A percentile compares a stretch with the other conserved stretches of the same genome.
Evolutionary conservation across 2,797 vertebrate genomes (phyloP).

Genomic region (Peromyscus eremicus): DNA sequence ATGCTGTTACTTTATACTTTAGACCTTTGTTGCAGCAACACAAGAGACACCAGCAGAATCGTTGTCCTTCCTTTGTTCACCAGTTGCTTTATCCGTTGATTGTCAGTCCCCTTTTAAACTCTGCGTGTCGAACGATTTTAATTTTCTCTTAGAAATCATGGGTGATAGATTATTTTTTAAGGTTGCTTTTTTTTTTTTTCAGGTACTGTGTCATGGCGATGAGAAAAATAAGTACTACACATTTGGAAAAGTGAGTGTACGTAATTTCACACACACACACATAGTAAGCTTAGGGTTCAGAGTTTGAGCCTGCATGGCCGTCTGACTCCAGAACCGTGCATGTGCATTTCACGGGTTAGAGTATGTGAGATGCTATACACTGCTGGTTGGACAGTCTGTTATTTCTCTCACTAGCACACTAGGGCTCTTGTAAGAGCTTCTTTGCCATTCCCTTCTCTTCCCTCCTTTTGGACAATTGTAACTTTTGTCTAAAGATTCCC

Average conservation of each 20-base stretch:
- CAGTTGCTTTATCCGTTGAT: not conserved
- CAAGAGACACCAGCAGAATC: not conserved
- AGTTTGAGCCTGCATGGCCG: not conserved
- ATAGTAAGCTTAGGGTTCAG: not conserved
- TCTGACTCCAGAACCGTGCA: not conserved
- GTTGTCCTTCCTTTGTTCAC: not conserved
- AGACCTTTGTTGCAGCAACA: not conserved
- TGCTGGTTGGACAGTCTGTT: not conserved
- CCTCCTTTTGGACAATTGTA: not conserved
- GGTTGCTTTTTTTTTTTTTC: not conserved
- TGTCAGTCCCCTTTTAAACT: not conserved
- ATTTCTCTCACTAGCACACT: not conserved
- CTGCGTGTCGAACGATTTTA: not conserved
- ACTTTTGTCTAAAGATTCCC: not conserved
- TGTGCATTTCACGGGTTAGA: not conserved
- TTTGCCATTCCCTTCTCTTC: not conserved
- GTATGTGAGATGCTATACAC: not conserved
- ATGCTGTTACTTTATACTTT: not conserved
- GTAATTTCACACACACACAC: not conserved
- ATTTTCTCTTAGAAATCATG: not conserved
- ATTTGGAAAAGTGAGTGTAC: not conserved
- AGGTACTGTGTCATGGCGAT: not conserved
- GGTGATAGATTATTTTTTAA: not conserved
- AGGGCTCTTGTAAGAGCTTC: not conserved
- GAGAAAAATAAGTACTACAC: not conserved